Evolutionary conservation across 1,140 invertebrate genomes (phyloP).

Genomic region (Drosophila pseudoobscura): DNA sequence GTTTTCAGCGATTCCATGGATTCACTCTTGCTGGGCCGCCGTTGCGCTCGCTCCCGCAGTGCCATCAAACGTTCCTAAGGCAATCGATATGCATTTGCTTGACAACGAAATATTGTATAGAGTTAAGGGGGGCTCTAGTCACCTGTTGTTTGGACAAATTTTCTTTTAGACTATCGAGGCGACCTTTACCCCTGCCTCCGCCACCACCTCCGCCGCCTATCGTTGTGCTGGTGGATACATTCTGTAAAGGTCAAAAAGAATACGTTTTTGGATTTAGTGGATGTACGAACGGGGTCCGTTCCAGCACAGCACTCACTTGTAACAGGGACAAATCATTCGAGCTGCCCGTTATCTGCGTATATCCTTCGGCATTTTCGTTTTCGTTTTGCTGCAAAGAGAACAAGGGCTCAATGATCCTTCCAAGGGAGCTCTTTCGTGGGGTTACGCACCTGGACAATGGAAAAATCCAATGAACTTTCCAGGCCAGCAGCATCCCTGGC

Average conservation of each 20-base stretch:
- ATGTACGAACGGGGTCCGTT: background rate
- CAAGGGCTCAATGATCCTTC: background rate
- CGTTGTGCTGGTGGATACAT: conserved; percentile 28
- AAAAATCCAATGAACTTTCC: conserved; percentile 34
- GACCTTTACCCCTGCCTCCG: conserved; percentile 39
- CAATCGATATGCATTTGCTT: background rate
- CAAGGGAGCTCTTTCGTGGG: too few species aligned
- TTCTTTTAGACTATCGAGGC: conserved; percentile 62
- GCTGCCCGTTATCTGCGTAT: conserved; percentile 31
- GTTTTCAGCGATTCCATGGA: conserved; percentile 58
- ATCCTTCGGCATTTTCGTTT: conserved; percentile 48
- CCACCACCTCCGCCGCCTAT: background rate
- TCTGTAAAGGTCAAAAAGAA: conserved; percentile 13
- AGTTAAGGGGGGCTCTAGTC: background rate
- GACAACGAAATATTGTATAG: too few species aligned
- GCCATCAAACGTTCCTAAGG: conserved; percentile 57
- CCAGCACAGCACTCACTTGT: conserved; percentile 35
- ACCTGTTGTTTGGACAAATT: conserved; percentile 67
- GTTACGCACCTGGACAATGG: conserved; percentile 34
- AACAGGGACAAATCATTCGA: conserved; percentile 41
- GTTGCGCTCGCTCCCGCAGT: conserved; percentile 27
- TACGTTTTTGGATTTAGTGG: background rate
- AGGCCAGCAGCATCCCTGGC: conserved; percentile 28
- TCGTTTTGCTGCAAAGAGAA: conserved; percentile 27
- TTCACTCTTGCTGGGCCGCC: conserved; percentile 45